Conservation (phyloP, 2,888 invertebrate genomes). For the Limnephilus rhombicus region DNA sequence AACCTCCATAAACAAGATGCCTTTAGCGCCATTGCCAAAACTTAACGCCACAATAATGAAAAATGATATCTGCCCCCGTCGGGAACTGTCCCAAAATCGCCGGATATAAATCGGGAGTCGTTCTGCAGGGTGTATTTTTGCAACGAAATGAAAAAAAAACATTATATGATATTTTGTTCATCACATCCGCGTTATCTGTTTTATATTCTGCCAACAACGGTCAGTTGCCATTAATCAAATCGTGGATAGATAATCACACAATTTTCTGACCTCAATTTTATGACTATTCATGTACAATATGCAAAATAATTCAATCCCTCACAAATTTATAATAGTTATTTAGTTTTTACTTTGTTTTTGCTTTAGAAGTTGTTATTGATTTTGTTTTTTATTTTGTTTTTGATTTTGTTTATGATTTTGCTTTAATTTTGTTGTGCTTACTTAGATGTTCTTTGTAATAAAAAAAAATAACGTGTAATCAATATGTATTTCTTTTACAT, state of each 20-base stretch:
- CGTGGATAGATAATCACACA: not conserved
- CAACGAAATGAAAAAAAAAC: not conserved
- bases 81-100: conserved; percentile 8
- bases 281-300: not conserved
- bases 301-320: not conserved
- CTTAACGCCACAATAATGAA: conserved; percentile 11
- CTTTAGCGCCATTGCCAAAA: not conserved
- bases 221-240: not conserved
- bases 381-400: too few relatives aligned
- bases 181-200: not conserved
- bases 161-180: not conserved
- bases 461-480: too few relatives aligned
- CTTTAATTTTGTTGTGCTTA: too few relatives aligned
- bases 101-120: not conserved
- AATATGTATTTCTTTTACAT: too few relatives aligned
- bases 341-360: too few relatives aligned
- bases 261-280: not conserved
- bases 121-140: not conserved
- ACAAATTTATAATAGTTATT: too few relatives aligned
- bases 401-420: too few relatives aligned
- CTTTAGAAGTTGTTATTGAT: too few relatives aligned
- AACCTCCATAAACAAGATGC: not conserved
- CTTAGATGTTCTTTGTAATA: too few relatives aligned
- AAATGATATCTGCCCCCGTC: conserved; percentile 16
- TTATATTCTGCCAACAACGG: not conserved